Base-by-base conservation (phyloP, 2,888 invertebrate species). In the Oxytorus armatus region DNA sequence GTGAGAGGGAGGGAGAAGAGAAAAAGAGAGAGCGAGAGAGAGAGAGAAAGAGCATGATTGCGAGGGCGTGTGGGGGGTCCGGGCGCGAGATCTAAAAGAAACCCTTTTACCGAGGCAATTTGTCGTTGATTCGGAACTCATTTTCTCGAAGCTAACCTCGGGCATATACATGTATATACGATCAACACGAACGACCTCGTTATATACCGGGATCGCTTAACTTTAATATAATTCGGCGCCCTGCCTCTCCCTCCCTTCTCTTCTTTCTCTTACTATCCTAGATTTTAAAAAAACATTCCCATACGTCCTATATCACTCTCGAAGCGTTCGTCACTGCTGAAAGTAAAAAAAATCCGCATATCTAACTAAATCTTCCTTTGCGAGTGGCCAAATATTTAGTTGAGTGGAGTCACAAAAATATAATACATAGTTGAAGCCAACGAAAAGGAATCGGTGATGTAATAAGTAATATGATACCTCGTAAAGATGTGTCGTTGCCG, bases 51-150 rank as follows among this genome's bases (percentile, higher is more conserved):
- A n/a, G 21, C 18, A 44, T 44, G 21, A 18, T 36, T 36, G 66
- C 29, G 21, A 59, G 53, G 57, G 8, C 25, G 68, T 33, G 69
- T 69, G 55, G 61, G 49, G 69, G 79, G 77, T 74, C 74, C 49
- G 29, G 69, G 39, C 63, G 59, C 57, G 49, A 55, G 69, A 61
- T 80, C 79, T 73, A 68, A 85, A 85, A 83, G 83, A 84, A 81
- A 75, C 74, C 69, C 74, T 79, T 83, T 83, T 83, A 82, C 85
- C 79, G 79, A 85, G 84, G 85, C 85, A 88, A 86, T 87, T 88
- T 87, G 86, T 89, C 89, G 87, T 86, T 84, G 86, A 88, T 82
- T 86, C 86, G 81, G 82, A 86, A 87, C 86, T 87, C 86, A 87
- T 88, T 89, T 89, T 87, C 86, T 86, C 82, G 81, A 85, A 79